Evolutionary conservation across 2,113 vertebrate genomes (phyloP).

Genomic region (Diglossa brunneiventris): DNA sequence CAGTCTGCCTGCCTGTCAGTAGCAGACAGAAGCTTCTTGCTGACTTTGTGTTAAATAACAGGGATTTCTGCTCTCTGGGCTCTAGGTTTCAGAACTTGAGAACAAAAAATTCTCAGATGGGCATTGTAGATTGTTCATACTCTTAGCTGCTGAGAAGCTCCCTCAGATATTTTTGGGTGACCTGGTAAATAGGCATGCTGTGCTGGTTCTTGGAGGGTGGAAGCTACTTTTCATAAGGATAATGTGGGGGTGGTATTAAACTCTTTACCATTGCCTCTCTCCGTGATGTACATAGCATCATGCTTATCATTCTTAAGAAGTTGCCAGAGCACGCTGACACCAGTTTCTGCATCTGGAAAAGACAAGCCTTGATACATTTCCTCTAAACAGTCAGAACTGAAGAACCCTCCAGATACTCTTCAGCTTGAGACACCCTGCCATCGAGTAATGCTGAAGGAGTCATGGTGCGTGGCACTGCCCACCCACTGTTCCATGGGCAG

Average conservation of each 20-base stretch:
- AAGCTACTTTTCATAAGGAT: background rate
- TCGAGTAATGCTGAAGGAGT: rapidly evolving
- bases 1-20: conserved; percentile 50
- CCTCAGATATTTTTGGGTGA: background rate
- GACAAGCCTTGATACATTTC: background rate
- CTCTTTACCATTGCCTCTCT: background rate
- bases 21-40: conserved; percentile 23
- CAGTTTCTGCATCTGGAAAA: background rate
- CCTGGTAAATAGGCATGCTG: background rate
- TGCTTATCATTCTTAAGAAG: background rate
- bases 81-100: background rate
- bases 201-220: background rate
- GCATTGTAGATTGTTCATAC: background rate
- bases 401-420: background rate
- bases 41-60: conserved; percentile 18
- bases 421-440: rapidly evolving
- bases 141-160: background rate
- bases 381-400: background rate
- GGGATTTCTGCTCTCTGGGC: background rate
- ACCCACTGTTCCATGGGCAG: background rate
- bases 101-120: background rate
- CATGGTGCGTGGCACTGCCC: background rate
- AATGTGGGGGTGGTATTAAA: background rate
- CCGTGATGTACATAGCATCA: background rate
- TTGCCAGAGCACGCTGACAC: background rate